A percentile compares a stretch with the other conserved stretches of the same genome.
phyloP scores from a whole-genome alignment of 2,797 vertebrate species.

The Morelia viridis region DNA sequence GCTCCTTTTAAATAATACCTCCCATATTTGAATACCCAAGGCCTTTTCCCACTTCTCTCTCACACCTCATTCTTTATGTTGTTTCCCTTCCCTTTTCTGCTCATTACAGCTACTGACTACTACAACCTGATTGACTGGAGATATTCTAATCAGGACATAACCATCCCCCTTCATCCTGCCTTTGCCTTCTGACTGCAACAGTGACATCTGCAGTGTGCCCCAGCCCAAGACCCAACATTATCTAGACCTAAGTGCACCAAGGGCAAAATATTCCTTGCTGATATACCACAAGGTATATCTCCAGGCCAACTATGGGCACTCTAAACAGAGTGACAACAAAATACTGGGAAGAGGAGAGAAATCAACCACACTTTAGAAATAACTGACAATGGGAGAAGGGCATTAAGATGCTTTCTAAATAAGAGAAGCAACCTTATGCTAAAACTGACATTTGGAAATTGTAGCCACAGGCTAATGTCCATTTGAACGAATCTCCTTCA shows the following conservation, averaged over 20 bases:
- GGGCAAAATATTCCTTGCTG: neutral
- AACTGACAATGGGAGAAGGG: neutral
- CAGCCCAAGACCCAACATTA: neutral
- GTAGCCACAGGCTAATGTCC: neutral
- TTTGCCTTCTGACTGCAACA: neutral
- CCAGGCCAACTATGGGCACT: neutral
- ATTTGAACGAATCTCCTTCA: neutral
- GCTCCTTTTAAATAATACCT: neutral
- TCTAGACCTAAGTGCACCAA: neutral
- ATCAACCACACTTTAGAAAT: neutral
- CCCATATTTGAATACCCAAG: neutral
- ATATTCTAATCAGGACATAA: neutral
- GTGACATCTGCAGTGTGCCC: neutral
- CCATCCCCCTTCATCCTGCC: neutral
- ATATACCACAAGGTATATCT: neutral
- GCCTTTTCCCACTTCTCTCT: neutral
- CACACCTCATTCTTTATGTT: neutral
- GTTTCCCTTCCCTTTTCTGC: neutral
- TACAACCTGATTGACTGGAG: neutral
- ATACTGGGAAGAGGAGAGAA: neutral
- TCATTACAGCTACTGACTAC: neutral
- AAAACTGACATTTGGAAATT: neutral
- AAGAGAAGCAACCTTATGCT: neutral
- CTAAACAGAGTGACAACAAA: neutral
- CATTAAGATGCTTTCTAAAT: neutral